These are phyloP conservation scores for Cheilosia vernalis DNA, from an alignment of 2,888 invertebrate species.

Conservation along the genomic window DNA sequence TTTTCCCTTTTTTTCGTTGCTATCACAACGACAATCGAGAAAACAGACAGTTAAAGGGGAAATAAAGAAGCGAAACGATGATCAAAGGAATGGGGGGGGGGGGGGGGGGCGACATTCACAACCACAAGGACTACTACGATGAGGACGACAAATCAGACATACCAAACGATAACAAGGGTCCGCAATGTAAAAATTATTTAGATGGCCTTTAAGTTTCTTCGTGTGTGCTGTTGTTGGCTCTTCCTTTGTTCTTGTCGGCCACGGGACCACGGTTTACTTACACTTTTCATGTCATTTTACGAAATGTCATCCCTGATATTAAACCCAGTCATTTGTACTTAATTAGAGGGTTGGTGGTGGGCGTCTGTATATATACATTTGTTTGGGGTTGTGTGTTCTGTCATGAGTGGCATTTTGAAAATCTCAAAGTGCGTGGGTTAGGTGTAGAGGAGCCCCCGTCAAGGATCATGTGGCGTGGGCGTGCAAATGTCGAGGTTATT, in stretches of 20 bases:
- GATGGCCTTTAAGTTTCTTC: constrained; percentile 43
- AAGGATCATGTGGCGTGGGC: constrained; percentile 44
- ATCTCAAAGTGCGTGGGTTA: constrained; percentile 1
- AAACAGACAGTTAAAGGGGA: background rate
- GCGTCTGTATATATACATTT: constrained; percentile 21
- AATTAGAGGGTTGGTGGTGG: constrained; percentile 52
- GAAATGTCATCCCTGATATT: constrained; percentile 66
- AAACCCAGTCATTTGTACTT: constrained; percentile 70
- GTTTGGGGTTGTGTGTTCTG: constrained; percentile 1
- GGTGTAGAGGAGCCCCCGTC: constrained; percentile 5
- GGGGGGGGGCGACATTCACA: background rate
- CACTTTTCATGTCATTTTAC: constrained; percentile 60
- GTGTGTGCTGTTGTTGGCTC: constrained; percentile 25
- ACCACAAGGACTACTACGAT: background rate
- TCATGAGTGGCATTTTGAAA: constrained; percentile 22
- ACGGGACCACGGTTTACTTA: constrained; percentile 25
- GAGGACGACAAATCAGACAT: constrained; percentile 42
- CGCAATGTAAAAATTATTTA: constrained; percentile 57
- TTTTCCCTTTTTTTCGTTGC: constrained; percentile 53
- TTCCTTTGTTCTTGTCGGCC: constrained; percentile 27
- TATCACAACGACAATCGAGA: constrained; percentile 45
- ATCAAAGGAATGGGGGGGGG: background rate
- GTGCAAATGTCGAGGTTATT: constrained; percentile 26
- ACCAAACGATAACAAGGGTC: constrained; percentile 45
- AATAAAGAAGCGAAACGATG: constrained; percentile 4